Conservation (phyloP, 2,113 vertebrate species). For the Gavialis gangeticus region DNA sequence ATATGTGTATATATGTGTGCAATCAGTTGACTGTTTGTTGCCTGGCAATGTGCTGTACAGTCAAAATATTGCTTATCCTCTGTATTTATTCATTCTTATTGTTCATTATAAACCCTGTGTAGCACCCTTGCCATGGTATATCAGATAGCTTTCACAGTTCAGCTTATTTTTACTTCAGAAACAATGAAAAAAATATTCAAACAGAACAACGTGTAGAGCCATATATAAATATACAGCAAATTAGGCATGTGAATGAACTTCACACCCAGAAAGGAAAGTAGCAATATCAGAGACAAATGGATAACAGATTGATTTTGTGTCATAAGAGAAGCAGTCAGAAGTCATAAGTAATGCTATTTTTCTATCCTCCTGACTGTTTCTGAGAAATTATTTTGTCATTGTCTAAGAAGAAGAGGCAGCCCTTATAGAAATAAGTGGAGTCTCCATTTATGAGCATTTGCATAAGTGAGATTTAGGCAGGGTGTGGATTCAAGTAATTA, state of each 20-base stretch:
- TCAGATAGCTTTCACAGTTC: not conserved
- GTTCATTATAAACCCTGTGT: not conserved
- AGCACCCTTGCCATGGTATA: not conserved
- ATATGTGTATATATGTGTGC: not conserved
- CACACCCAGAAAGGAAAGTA: not conserved
- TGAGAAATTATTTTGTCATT: not conserved
- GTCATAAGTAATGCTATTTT: not conserved
- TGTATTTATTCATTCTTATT: not conserved
- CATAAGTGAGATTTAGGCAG: not conserved
- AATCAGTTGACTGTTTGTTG: not conserved
- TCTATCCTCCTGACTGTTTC: not conserved
- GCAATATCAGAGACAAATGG: not conserved
- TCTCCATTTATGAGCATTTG: not conserved
- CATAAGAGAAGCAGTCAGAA: not conserved
- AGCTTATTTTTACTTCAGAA: not conserved
- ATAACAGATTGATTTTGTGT: not conserved
- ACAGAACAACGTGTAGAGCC: not conserved
- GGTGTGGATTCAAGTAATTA: not conserved
- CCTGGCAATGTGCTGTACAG: fast-evolving
- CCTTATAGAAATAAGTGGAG: not conserved
- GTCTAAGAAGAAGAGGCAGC: not conserved
- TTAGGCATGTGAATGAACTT: not conserved
- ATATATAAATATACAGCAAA: not conserved
- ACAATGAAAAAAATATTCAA: not conserved
- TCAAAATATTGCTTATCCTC: not conserved